Evolutionary conservation across 2,888 invertebrate species (phyloP), one percentile per base, ranked within the genome.

Genomic region (Himalopsyche tibetana): DNA sequence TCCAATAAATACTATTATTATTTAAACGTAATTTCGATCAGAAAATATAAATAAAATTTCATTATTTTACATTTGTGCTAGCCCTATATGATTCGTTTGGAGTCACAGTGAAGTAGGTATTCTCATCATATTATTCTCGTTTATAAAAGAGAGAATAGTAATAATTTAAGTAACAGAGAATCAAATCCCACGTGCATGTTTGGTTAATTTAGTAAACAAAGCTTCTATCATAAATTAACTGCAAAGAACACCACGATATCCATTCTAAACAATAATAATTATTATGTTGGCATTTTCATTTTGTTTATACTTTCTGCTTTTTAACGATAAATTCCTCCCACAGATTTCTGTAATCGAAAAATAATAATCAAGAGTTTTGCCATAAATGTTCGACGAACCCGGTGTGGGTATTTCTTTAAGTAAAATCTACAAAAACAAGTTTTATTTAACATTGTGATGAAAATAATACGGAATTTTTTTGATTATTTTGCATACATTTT

Each of bases 161-260:
- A 56, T 5, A 19, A 63, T 19, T 63, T 63, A 19, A 63, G 19
- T 63, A n/a, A 28, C 28, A 63, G 11, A 63, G 63, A 63, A 63
- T 19, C 19, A n/a, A 63, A 63, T 63, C 63, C 63, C 63, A 63
- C 63, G 19, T 63, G 63, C 63, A 63, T 63, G 63, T 63, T 63
- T 28, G 11, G 63, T 63, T 63, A 63, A 63, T 63, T 63, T 63
- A 63, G 63, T 63, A 63, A 63, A 63, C 63, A 63, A 19, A n/a
- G 28, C 63, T 19, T 6, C 63, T 19, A 63, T 63, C 63, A 63
- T 63, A 63, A 63, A 63, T 63, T 9, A 19, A 63, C 19, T 63
- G 63, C 63, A 63, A 63, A 19, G 51, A 51, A 51, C 4, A 15
- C 51, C 51, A 51, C 15, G 51, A 51, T 51, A 51, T 15, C 51